A percentile compares a stretch with the other conserved stretches of the same genome.
Conservation (phyloP, 2,888 invertebrate genomes). For the Autographa pulchrina region DNA sequence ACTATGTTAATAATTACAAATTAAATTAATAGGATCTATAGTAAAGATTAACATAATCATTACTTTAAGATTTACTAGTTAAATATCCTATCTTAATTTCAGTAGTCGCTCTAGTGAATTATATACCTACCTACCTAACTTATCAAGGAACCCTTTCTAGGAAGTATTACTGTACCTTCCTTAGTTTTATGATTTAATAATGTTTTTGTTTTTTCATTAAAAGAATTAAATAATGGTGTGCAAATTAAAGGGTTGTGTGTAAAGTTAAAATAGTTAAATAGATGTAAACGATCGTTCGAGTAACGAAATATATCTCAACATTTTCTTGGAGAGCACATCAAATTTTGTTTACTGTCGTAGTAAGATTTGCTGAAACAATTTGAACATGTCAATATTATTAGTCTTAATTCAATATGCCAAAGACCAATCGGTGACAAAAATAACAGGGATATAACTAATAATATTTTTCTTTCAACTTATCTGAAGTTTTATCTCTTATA, state of each 20-base stretch:
- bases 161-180: constrained; percentile 71
- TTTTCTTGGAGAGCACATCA: constrained; percentile 69
- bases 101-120: constrained; percentile 83
- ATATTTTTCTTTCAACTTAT: constrained; percentile 81
- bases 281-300: constrained; percentile 82
- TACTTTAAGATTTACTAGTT: constrained; percentile 84
- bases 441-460: constrained; percentile 87
- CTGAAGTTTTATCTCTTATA: constrained; percentile 60
- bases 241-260: constrained; percentile 90
- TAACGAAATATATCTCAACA: constrained; percentile 74
- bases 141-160: constrained; percentile 74
- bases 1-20: constrained; percentile 86
- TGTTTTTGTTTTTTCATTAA: constrained; percentile 78
- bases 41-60: constrained; percentile 88
- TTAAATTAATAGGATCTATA: constrained; percentile 86
- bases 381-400: constrained; percentile 76
- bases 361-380: constrained; percentile 70
- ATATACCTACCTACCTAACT: constrained; percentile 70
- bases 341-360: constrained; percentile 66
- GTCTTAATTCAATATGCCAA: constrained; percentile 84
- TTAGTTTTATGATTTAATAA: constrained; percentile 68
- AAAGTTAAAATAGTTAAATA: constrained; percentile 88
- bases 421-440: constrained; percentile 85
- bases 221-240: constrained; percentile 85
- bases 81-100: constrained; percentile 85